Conservation (phyloP, 2,113 vertebrate genomes). For the Notarius quadriscutis region DNA sequence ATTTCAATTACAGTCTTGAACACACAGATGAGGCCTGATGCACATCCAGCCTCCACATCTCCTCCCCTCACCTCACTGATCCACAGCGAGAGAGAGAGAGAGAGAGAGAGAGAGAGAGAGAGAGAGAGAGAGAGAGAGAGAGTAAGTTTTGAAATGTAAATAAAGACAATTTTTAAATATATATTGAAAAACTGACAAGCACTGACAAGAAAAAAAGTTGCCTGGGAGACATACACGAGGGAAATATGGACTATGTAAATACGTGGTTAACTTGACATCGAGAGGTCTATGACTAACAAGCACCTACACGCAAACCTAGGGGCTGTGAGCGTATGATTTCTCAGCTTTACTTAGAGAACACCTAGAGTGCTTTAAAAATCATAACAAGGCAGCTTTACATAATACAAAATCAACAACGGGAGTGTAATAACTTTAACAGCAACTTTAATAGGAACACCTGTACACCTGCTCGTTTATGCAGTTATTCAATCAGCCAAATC, state of each 20-base stretch:
- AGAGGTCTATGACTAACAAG: not conserved
- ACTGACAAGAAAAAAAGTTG: not conserved
- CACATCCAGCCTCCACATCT: conserved; percentile 21
- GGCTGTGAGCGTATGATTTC: not conserved
- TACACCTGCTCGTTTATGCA: not conserved
- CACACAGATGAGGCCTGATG: conserved; percentile 7
- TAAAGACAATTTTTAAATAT: not conserved
- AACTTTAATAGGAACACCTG: not conserved
- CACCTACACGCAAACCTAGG: not conserved
- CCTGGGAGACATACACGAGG: not conserved
- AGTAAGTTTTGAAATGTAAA: not conserved
- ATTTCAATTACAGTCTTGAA: conserved; percentile 36
- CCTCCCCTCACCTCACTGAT: not conserved
- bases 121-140: not conserved
- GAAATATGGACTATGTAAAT: not conserved
- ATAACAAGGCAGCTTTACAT: not conserved
- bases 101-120: not conserved
- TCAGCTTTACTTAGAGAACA: not conserved
- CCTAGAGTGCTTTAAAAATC: not conserved
- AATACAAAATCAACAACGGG: too few relatives aligned
- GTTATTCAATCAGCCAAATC: not conserved
- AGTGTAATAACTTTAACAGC: not conserved
- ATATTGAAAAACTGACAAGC: not conserved
- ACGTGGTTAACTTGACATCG: not conserved
- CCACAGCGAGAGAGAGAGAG: not conserved